Evolutionary conservation across 1,140 invertebrate genomes (phyloP), one percentile per base, ranked within the genome.

Genomic region (Drosophila auraria): DNA sequence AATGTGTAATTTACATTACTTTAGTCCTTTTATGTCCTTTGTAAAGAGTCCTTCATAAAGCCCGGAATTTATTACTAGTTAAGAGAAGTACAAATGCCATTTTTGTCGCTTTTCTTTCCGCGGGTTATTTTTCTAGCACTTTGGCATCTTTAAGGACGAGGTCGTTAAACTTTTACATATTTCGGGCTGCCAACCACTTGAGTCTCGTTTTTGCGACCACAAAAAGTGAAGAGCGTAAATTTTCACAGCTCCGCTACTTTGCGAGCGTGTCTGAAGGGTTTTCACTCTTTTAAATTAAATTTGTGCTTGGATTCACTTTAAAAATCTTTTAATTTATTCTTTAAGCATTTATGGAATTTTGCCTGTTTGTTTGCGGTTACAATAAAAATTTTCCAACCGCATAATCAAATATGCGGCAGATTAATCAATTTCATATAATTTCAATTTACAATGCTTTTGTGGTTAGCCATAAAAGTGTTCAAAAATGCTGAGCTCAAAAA

Each of bases 401-500:
- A 82, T 87, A 81, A 86, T 76, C 79, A 87, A 75, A 84, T 78
- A 87, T 76, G 65, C 58, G 54, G 63, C 44, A 82, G 64, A 82
- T 87, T 82, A 82, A 79, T 79, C 82, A 79, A 87, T 79, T 79
- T 66, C 65, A 17, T 15, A 47, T 59, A 59, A 71, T 68, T 71
- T 71, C 63, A 71, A 71, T 71, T 71, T 71, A 69, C 63, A 71
- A 53, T 27, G 68, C 49, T 47, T 27, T 68, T 71, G 63, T 53
- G 53, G 68, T 60, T 45, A 8, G 17, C 68, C 47, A 69, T 80
- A 84, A 80, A 69, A 65, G 65, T 62, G 38, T 84, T 68, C 50
- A 68, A 45, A 40, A 60, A 50, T 45, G 51, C 51, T 30, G 45
- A 59, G 40, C 36, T 63, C 54, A 78, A 77, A 64, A 77, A 80